These are phyloP conservation scores for Leptodactylus fallax DNA, from an alignment of 2,797 vertebrate genomes.

Conservation along the genomic window DNA sequence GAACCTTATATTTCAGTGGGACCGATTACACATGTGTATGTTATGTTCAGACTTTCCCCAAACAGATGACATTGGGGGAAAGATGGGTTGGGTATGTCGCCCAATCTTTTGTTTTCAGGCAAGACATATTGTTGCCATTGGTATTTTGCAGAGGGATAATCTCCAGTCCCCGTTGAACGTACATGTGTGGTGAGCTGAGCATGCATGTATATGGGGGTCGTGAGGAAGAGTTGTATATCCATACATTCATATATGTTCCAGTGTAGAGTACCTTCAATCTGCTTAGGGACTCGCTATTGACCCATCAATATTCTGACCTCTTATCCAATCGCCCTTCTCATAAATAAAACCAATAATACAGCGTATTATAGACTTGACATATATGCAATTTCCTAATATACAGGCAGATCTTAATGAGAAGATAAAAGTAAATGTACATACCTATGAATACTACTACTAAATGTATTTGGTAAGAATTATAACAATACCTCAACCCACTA, in stretches of 20 bases:
- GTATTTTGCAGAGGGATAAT: too few relatives aligned
- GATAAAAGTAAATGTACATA: neutral
- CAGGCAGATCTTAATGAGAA: neutral
- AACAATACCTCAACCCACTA: neutral
- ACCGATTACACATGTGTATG: too few relatives aligned
- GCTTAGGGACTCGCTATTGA: neutral
- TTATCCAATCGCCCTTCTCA: neutral
- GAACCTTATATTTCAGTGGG: too few relatives aligned
- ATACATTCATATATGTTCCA: neutral
- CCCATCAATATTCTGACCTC: neutral
- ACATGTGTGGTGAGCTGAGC: too few relatives aligned
- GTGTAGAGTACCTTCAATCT: neutral
- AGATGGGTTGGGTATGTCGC: too few relatives aligned
- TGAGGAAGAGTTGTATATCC: too few relatives aligned
- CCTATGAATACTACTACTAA: neutral
- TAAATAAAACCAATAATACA: neutral
- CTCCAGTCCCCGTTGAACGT: too few relatives aligned
- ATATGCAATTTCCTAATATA: neutral
- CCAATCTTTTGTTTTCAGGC: too few relatives aligned
- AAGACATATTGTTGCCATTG: too few relatives aligned
- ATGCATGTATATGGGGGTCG: too few relatives aligned
- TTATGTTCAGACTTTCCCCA: too few relatives aligned
- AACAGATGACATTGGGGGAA: too few relatives aligned
- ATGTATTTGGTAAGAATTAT: neutral
- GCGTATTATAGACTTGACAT: neutral